phyloP scores from a whole-genome alignment of 2,888 invertebrate genomes.

The Microplitis manilae region DNA sequence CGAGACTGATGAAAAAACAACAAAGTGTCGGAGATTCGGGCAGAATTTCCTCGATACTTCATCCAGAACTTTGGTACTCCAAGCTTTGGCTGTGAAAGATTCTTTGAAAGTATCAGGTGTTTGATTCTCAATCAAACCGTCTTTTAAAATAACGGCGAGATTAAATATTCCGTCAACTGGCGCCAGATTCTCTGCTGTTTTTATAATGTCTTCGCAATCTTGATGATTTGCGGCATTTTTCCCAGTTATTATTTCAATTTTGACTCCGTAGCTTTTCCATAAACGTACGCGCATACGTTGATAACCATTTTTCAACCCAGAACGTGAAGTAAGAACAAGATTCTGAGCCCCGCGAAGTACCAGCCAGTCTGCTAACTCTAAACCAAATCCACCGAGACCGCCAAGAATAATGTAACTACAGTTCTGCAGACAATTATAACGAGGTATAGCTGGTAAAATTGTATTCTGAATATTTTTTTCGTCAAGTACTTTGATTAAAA shows the following conservation, averaged over 20 bases:
- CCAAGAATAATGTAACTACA: conserved; percentile 79
- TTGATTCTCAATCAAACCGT: conserved; percentile 75
- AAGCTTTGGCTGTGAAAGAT: conserved; percentile 75
- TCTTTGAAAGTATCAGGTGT: conserved; percentile 72
- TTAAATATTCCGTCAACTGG: conserved; percentile 80
- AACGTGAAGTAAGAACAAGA: conserved; percentile 85
- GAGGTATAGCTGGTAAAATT: conserved; percentile 71
- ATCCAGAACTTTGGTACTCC: conserved; percentile 76
- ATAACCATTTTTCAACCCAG: conserved; percentile 86
- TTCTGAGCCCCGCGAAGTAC: conserved; percentile 85
- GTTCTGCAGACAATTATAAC: conserved; percentile 73
- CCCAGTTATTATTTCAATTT: conserved; percentile 79
- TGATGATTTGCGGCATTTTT: conserved; percentile 79
- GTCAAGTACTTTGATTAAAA: conserved; percentile 61
- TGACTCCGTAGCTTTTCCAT: conserved; percentile 82
- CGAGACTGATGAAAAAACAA: conserved; percentile 78
- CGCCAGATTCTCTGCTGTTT: conserved; percentile 72
- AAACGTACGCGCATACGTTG: conserved; percentile 80
- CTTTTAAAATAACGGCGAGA: conserved; percentile 76
- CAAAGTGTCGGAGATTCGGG: conserved; percentile 73
- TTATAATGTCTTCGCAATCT: conserved; percentile 82
- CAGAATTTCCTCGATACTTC: conserved; percentile 73
- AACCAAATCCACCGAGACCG: conserved; percentile 93
- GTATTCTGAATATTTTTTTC: conserved; percentile 51
- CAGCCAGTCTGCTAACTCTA: conserved; percentile 91